Evolutionary conservation across 2,888 invertebrate genomes (phyloP).

Genomic region (Anorthoa munda): DNA sequence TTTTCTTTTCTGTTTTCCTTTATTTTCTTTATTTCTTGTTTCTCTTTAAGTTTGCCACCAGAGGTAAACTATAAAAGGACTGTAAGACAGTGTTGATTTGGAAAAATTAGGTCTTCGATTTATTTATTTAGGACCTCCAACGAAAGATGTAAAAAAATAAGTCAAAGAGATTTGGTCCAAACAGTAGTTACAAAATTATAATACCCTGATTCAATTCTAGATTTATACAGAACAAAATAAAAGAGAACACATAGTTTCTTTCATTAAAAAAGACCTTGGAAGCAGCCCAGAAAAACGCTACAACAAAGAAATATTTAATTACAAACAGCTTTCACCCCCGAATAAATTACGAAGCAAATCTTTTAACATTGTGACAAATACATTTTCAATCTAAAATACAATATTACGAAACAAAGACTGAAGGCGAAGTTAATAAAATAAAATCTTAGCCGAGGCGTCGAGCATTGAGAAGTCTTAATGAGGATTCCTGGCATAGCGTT

Average conservation of each 20-base stretch:
- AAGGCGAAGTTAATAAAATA: constrained; percentile 42
- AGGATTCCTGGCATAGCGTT: constrained; percentile 42
- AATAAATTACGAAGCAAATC: constrained; percentile 25
- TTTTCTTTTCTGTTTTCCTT: no score
- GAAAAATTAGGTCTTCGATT: neutral
- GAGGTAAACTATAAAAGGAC: neutral
- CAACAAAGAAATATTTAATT: constrained; percentile 37
- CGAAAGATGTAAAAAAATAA: no score
- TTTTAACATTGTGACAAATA: constrained; percentile 25
- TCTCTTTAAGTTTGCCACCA: no score
- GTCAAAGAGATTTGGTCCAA: neutral
- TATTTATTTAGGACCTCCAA: no score
- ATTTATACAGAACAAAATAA: neutral
- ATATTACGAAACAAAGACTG: constrained; percentile 31
- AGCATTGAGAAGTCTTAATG: constrained; percentile 49
- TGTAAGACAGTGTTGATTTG: neutral
- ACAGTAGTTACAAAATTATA: neutral
- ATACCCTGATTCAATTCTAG: neutral
- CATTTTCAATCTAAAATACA: constrained; percentile 52
- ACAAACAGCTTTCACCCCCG: constrained; percentile 33
- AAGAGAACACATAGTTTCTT: constrained; percentile 5
- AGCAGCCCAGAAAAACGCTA: constrained; percentile 6
- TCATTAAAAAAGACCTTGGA: constrained; percentile 10
- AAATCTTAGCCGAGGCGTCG: constrained; percentile 29
- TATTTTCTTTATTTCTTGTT: no score